Evolutionary conservation across 2,888 invertebrate genomes (phyloP), one percentile per base, ranked within the genome.

Genomic region (Autographa pulchrina): DNA sequence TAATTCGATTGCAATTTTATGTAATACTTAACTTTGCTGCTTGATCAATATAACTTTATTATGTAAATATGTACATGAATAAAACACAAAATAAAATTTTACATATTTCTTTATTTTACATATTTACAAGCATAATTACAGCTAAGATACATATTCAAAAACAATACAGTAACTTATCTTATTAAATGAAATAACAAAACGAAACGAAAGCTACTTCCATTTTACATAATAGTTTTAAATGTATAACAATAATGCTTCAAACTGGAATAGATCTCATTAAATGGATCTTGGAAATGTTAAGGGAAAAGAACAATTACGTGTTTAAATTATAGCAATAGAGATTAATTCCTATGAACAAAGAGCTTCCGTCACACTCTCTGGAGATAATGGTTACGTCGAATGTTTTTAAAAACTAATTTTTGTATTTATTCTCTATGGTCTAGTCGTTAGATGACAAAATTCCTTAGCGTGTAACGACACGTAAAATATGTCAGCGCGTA

Each of bases 71-170:
- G 16, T 14, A 14, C 18, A 63, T 11, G 32, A 14, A 80, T 68
- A 16, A 59, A 80, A 77, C 74, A 0, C 6, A 38, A 38, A 2
- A 25, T 35, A 52, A 60, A 69, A 48, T 18, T 74, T 77, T 68
- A 72, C 71, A 85, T 78, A 82, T 83, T 84, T 84, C 68, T 93
- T 92, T 93, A 94, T 93, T 93, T 91, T 92, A 94, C 94, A 94
- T 95, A 95, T 95, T 94, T 94, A 94, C 95, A 94, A 94, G 92
- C 91, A 87, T 90, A 88, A 88, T 91, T 92, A 92, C 87, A 91
- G 89, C 90, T 88, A 88, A 65, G 65, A 79, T 85, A 84, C 79
- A 84, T 82, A 85, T 78, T 80, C 31, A 65, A 79, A 83, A 83
- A 82, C 74, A 80, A 77, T 74, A 78, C 63, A 80, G 67, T 77